Base-by-base conservation (phyloP, 2,113 vertebrate genomes). In the Dicrurus megarhynchus region DNA sequence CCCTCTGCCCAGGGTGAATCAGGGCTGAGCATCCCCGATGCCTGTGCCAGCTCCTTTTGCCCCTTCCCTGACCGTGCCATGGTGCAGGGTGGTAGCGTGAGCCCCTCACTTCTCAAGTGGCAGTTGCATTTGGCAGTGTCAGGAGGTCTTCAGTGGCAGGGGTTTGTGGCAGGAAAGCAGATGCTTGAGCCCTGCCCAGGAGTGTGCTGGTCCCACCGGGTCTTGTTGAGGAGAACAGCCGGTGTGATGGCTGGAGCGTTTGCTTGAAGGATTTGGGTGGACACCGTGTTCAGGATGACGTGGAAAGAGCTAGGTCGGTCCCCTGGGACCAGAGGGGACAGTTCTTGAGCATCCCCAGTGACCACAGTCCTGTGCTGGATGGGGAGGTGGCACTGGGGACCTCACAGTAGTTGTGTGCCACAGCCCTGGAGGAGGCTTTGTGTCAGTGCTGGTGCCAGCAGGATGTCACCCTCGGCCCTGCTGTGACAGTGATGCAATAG, bases 331-430 rank as follows among this genome's bases (percentile, higher is more conserved):
- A 1, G 20, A 86, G 21, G 33, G 67, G 53, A 76, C 67, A 44
- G 49, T 44, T 67, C 32, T 32, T 47, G 79, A 44, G 75, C 26
- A 16, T 88, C 32, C 22, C 7, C 4, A 6, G 7, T 42, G 47
- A 16, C 49, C 33, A 5, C 3, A 75, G 89, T 56, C 26, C 53
- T 42, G 42, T 1, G 7, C 67, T 53, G 64, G 35, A 13, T 10
- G 5, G 37, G 50, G 65, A 65, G 23, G 27, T 64, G 59, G 52
- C 42, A 11, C 32, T n/a, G 52, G 46, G 10, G 10, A 16, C 42
- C 61, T 23, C 7, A 2, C 20, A 32, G n/a, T 0, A 2, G 16
- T 39, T 0, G 0, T 7, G 55, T 81, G 69, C 41, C 3, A 4
- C 42, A 46, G 47, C 16, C 27, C 46, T 2, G 1, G 55, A 57